A percentile compares a stretch with the other conserved stretches of the same genome.
These are phyloP conservation scores for Rhorus exstirpatorius DNA, from an alignment of 2,888 invertebrate genomes.

Conservation along the genomic window DNA sequence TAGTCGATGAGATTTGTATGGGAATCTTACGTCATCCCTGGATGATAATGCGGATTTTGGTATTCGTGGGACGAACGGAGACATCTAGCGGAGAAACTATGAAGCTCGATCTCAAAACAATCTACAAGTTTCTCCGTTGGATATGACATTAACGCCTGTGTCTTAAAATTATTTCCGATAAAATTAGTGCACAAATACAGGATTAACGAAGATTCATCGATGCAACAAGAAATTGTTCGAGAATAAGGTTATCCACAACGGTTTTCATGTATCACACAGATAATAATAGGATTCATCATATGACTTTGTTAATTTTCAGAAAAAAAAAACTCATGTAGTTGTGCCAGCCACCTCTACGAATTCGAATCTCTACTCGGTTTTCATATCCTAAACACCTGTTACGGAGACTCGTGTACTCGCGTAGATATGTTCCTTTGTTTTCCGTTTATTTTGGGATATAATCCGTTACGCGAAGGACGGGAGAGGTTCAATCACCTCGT, in stretches of 20 bases:
- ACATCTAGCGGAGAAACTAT: conserved; percentile 48
- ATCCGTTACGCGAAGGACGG: neutral
- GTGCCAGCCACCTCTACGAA: conserved; percentile 64
- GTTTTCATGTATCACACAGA: too few relatives aligned
- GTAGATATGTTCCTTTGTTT: conserved; percentile 46
- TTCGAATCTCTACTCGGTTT: conserved; percentile 14
- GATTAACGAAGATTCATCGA: too few relatives aligned
- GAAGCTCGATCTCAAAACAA: conserved; percentile 22
- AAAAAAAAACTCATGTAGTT: too few relatives aligned
- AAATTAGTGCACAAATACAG: too few relatives aligned
- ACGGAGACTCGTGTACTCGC: conserved; percentile 64
- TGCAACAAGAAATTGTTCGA: too few relatives aligned
- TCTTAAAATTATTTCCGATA: too few relatives aligned
- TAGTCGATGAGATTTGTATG: too few relatives aligned
- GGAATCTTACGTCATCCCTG: conserved; percentile 61
- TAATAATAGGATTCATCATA: too few relatives aligned
- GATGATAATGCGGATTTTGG: conserved; percentile 53
- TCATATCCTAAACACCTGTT: conserved; percentile 77
- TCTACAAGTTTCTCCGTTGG: neutral
- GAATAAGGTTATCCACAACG: too few relatives aligned
- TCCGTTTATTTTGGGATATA: conserved; percentile 73
- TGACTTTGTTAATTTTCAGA: too few relatives aligned
- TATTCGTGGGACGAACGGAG: conserved; percentile 24
- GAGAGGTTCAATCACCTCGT: too few relatives aligned
- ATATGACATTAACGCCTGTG: neutral